A percentile compares a stretch with the other conserved stretches of the same genome.
These are phyloP conservation scores for Rambutsinella grinnellia DNA, from an alignment of 2,888 invertebrate genomes.

Conservation along the genomic window DNA sequence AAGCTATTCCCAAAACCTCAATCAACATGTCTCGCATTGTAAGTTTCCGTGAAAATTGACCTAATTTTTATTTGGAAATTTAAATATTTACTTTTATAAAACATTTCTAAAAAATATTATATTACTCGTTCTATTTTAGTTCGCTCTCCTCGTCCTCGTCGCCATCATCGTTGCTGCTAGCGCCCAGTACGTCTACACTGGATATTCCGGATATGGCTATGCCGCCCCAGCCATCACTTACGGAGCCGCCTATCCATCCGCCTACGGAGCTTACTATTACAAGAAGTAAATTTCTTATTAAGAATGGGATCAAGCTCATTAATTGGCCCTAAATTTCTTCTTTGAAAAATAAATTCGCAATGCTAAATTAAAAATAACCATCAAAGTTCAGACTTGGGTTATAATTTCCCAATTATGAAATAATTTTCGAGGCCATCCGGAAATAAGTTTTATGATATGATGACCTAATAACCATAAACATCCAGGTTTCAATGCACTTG, in stretches of 20 bases:
- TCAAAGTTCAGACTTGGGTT: too few relatives aligned
- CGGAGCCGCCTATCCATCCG: neutral
- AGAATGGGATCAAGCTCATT: too few relatives aligned
- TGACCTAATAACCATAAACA: too few relatives aligned
- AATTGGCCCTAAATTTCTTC: too few relatives aligned
- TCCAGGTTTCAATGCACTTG: too few relatives aligned
- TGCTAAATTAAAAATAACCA: too few relatives aligned
- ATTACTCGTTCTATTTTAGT: slow-evolving; percentile 18
- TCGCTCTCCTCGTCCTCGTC: slow-evolving; percentile 49
- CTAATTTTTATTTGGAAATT: neutral
- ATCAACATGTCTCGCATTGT: slow-evolving; percentile 54
- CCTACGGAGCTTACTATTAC: neutral
- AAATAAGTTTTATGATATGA: too few relatives aligned
- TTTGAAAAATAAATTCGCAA: too few relatives aligned
- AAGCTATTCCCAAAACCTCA: neutral
- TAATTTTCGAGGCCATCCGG: too few relatives aligned
- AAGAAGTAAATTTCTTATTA: neutral
- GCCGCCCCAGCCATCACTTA: neutral
- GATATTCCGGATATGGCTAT: slow-evolving; percentile 37
- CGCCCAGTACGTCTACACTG: slow-evolving; percentile 32
- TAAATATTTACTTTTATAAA: neutral
- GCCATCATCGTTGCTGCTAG: slow-evolving; percentile 36
- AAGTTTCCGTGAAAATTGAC: slow-evolving; percentile 27
- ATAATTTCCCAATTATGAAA: too few relatives aligned
- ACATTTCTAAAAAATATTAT: neutral